phyloP scores from a whole-genome alignment of 1,140 invertebrate genomes.

The Drosophila ogumai region DNA sequence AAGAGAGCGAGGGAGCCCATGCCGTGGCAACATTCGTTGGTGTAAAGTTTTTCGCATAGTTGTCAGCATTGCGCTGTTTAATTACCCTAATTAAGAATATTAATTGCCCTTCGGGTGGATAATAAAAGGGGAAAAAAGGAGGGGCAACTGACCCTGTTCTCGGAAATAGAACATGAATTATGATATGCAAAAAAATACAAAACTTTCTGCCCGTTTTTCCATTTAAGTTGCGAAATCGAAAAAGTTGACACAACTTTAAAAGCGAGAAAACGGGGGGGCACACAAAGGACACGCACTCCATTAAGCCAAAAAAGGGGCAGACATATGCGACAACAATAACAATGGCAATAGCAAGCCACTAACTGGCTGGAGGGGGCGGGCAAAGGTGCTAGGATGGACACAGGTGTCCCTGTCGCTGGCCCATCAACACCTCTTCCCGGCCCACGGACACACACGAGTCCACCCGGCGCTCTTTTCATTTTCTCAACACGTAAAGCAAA shows the following conservation, averaged over 20 bases:
- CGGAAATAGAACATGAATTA: slow-evolving; percentile 76
- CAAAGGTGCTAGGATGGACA: slow-evolving; percentile 34
- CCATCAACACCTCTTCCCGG: slow-evolving; percentile 73
- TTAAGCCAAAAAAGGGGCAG: slow-evolving; percentile 49
- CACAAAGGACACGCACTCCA: slow-evolving; percentile 73
- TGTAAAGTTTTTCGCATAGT: slow-evolving; percentile 73
- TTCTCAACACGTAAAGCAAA: slow-evolving; percentile 82
- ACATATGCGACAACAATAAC: slow-evolving; percentile 69
- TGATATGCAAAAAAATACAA: slow-evolving; percentile 56
- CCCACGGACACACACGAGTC: slow-evolving; percentile 14
- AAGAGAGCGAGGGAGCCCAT: slow-evolving; percentile 20
- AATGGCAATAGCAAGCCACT: slow-evolving; percentile 72
- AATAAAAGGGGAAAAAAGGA: slow-evolving; percentile 12
- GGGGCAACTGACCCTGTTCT: slow-evolving; percentile 24
- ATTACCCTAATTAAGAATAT: slow-evolving; percentile 85
- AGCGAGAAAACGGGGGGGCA: slow-evolving; percentile 1
- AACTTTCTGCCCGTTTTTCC: slow-evolving; percentile 60
- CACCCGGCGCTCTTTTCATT: slow-evolving; percentile 65
- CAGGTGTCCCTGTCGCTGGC: slow-evolving; percentile 77
- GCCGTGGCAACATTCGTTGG: slow-evolving; percentile 46
- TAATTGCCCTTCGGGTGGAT: slow-evolving; percentile 75
- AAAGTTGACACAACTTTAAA: slow-evolving; percentile 72
- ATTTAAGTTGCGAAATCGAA: slow-evolving; percentile 80
- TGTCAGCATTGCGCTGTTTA: slow-evolving; percentile 83
- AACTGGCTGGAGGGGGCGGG: slow-evolving; percentile 50